Conservation (phyloP, 2,113 vertebrate species). For the Panthera leo region DNA sequence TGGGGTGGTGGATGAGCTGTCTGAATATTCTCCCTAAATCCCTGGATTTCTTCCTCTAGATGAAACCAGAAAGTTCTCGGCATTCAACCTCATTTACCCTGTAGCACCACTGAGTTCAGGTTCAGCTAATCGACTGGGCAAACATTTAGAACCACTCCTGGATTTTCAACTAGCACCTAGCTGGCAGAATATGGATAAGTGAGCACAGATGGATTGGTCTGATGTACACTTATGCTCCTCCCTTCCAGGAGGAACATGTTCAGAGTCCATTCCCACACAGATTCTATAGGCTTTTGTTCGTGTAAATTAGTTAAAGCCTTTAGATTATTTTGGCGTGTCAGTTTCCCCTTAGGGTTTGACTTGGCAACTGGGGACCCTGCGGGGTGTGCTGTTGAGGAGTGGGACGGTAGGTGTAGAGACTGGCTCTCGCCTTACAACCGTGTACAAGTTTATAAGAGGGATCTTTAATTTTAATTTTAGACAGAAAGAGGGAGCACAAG, state of each 20-base stretch:
- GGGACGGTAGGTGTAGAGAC: neutral
- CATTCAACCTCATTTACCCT: neutral
- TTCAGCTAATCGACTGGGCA: neutral
- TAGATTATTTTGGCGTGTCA: neutral
- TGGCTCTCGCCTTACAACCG: neutral
- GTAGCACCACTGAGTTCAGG: neutral
- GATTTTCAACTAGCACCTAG: neutral
- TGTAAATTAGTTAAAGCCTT: neutral
- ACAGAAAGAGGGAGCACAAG: no score
- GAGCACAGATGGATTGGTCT: neutral
- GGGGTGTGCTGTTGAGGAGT: neutral
- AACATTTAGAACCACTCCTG: neutral
- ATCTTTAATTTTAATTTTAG: neutral
- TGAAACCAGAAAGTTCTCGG: neutral
- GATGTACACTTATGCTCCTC: neutral
- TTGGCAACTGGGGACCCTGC: neutral
- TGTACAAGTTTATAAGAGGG: neutral
- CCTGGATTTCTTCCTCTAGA: neutral
- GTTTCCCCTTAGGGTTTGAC: neutral
- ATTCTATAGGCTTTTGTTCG: neutral
- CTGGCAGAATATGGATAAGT: neutral
- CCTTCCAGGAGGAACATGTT: neutral
- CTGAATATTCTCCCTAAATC: neutral
- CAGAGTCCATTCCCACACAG: neutral
- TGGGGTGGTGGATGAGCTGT: neutral